Base-by-base conservation (phyloP, 1,140 invertebrate genomes). In the Bombus fervidus region DNA sequence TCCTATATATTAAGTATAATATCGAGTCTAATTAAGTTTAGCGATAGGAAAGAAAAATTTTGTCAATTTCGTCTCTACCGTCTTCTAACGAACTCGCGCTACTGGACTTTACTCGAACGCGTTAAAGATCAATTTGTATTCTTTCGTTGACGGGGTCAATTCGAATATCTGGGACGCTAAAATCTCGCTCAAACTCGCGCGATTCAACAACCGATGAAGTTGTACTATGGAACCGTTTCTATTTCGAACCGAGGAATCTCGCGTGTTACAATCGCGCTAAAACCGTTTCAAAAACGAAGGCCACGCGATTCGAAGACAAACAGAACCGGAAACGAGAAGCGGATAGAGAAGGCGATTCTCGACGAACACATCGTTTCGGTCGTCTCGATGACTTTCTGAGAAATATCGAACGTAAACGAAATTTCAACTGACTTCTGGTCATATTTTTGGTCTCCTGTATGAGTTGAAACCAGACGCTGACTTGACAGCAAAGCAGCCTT, bases 401-500 rank as follows among this genome's bases (percentile, higher is more conserved):
- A 31, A 18, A 31, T 34, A 59, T 57, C 34, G 6, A n/a, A 81
- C 3, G 22, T 41, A 75, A 85, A 80, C 1, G 57, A 57, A 86
- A 73, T 15, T 62, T 80, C 1, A 13, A 96, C 97, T 96, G 94
- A 98, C 98, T 98, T 94, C 98, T 96, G 3, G 98, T 99, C 87
- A 96, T 97, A 93, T 98, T 97, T 95, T 98, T 98, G 4, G 98
- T 99, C 76, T 98, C 97, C 93, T 98, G 97, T 82, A 99, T 97
- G 82, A 98, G 96, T 89, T 98, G 96, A 91, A 97, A 98, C 97
- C 98, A 99, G 93, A 97, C 97, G 62, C 96, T 96, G 78, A 96
- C 96, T 77, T 97, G 96, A 92, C 98, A 98, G 93, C 98, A 98
- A 2, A 95, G 92, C 89, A 97, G 93, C 86, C 96, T 96, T 73